Conservation (phyloP, 2,888 invertebrate genomes). For the Lasioglossum calceatum region DNA sequence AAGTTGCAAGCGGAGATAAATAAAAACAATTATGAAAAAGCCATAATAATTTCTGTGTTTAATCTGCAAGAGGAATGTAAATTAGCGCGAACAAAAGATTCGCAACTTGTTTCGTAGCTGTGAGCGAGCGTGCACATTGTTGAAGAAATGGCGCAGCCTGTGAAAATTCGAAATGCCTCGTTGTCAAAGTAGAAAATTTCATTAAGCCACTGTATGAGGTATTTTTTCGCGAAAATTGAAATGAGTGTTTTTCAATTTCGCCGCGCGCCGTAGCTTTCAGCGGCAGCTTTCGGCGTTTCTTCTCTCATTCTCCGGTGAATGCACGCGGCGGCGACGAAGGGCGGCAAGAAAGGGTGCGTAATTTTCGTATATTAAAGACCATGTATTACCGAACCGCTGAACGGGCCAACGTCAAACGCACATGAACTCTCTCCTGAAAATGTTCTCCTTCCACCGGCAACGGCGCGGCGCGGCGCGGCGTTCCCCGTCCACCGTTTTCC, state of each 20-base stretch:
- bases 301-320: not conserved
- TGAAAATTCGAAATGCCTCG: not conserved
- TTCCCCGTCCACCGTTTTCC: slow-evolving; percentile 32
- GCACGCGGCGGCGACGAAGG: not conserved
- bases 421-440: slow-evolving; percentile 69
- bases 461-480: not conserved
- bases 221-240: not conserved
- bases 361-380: slow-evolving; percentile 75
- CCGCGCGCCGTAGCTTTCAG: not conserved
- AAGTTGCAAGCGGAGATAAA: not conserved
- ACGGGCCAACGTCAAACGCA: slow-evolving; percentile 80
- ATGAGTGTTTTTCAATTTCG: slow-evolving; percentile 15
- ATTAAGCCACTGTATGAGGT: slow-evolving; percentile 7
- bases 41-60: too few relatives aligned
- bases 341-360: slow-evolving; percentile 58
- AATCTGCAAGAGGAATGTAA: not conserved
- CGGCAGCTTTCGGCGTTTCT: slow-evolving; percentile 10
- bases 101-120: not conserved
- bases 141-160: not conserved
- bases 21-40: too few relatives aligned
- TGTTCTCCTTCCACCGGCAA: slow-evolving; percentile 34
- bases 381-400: slow-evolving; percentile 72
- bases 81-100: not conserved
- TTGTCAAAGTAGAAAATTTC: not conserved
- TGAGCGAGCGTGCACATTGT: not conserved